Evolutionary conservation across 2,888 invertebrate genomes (phyloP), one percentile per base, ranked within the genome.

Genomic region (Mesochorus sp.): DNA sequence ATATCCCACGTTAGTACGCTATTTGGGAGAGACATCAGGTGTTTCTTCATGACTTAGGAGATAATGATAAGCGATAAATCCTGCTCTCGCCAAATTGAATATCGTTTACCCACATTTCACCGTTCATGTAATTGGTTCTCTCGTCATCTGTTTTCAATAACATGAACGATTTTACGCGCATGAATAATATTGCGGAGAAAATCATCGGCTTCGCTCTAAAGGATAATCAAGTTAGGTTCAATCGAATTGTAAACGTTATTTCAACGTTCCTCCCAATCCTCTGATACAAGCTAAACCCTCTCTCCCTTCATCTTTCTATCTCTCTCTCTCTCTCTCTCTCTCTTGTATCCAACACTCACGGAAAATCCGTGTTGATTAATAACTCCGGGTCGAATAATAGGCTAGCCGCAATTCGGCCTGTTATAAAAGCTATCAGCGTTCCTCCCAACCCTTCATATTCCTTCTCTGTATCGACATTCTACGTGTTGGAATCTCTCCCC

Each of bases 301-400:
- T 49, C 62, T n/a, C 14, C 24, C 10, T 37, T 47, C 44, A 59
- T 26, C 39, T 26, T 47, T 21, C 66, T 24, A 17, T 51, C 64
- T 37, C 24, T 31, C 42, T 19, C n/a, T 68, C 24, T 28, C 64
- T 17, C 53, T 64, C 55, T 64, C 14, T 3, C 51, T 51, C 66
- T 34, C 19, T 21, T 21, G 31, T 8, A 31, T 28, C 12, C 31
- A 53, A 57, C 34, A 42, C 55, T 31, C 68, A 19, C 51, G 2
- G 17, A 53, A 47, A 39, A 34, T 17, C 57, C 70, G 66, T n/a
- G n/a, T 79, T 76, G 80, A 80, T 80, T 80, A 80, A 80, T 80
- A 80, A 80, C 70, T 79, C 61, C 59, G 74, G 80, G 72, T 72
- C 73, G 75, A 80, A 80, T 80, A 80, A 79, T 79, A 73, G 79